phyloP scores from a whole-genome alignment of 2,113 vertebrate genomes.

The western clawed frog (Xenopus tropicalis) region UCB_Xtro_10.0 CM004444.2:123287501-123288000 shows the following conservation, averaged over 20 bases:
- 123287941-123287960: no score
- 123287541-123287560: no score
- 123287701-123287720: background rate
- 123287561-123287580: no score
- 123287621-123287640: no score
- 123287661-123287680: no score
- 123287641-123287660: no score
- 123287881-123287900: constrained; percentile 19
- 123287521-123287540: no score
- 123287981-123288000: no score
- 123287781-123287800: constrained; percentile 14
- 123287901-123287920: constrained; percentile 3
- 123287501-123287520: no score
- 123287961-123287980: background rate
- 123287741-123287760: constrained; percentile 32
- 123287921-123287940: background rate
- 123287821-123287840: constrained; percentile 37
- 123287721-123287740: background rate
- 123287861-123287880: constrained; percentile 33
- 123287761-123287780: constrained; percentile 6
- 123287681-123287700: background rate
- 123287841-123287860: constrained; percentile 33
- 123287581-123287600: no score
- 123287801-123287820: constrained; percentile 21
- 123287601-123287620: no score